A percentile compares a stretch with the other conserved stretches of the same genome.
phyloP scores from a whole-genome alignment of 2,113 vertebrate species.

The Progne subis region DNA sequence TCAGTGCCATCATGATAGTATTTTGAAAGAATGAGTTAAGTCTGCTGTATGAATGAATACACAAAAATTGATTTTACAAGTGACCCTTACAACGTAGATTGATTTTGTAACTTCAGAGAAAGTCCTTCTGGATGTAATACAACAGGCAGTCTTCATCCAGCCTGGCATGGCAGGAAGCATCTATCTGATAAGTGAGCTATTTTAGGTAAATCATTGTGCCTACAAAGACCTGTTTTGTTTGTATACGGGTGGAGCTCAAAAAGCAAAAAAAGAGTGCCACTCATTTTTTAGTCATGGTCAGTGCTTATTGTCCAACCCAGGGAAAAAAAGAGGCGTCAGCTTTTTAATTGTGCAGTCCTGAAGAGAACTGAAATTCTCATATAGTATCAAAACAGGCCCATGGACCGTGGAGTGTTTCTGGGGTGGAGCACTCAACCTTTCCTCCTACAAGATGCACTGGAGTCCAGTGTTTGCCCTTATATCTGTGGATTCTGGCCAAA shows the following conservation, averaged over 20 bases:
- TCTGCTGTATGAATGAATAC: background rate
- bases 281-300: background rate
- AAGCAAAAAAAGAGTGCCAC: background rate
- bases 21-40: background rate
- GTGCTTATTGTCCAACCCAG: background rate
- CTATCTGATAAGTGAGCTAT: slow-evolving; percentile 47
- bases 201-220: slow-evolving; percentile 25
- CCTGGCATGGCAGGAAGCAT: slow-evolving; percentile 15
- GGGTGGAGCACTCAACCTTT: background rate
- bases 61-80: background rate
- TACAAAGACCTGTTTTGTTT: background rate
- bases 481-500: background rate
- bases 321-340: background rate
- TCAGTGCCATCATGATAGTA: background rate
- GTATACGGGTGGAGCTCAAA: background rate
- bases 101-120: slow-evolving; percentile 1
- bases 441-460: background rate
- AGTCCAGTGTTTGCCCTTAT: background rate
- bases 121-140: background rate
- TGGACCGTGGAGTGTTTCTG: background rate
- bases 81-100: background rate
- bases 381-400: background rate
- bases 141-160: background rate
- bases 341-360: background rate
- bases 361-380: background rate